phyloP scores from a whole-genome alignment of 2,888 invertebrate genomes.

The Micoletzkya japonica region DNA sequence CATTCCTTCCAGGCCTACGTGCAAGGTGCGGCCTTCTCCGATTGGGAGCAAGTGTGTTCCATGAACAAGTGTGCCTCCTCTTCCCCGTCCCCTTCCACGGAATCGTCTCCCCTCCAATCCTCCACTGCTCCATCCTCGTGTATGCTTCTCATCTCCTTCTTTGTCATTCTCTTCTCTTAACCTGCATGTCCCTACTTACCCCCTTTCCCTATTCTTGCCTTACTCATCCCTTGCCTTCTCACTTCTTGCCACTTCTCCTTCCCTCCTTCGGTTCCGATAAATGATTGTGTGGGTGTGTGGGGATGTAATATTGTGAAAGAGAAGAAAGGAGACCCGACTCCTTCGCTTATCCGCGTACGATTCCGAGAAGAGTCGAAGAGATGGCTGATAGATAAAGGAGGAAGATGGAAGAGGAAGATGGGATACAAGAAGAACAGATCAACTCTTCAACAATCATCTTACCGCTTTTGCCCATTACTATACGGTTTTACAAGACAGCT shows the following conservation, averaged over 20 bases:
- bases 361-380: no score
- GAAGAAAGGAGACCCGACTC: no score
- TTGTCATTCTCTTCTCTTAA: constrained; percentile 4
- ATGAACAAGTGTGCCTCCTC: constrained; percentile 2
- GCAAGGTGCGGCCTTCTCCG: constrained; percentile 9
- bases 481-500: no score
- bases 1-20: constrained; percentile 6
- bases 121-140: constrained; percentile 1
- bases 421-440: no score
- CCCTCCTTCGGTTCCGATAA: not conserved
- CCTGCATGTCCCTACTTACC: not conserved
- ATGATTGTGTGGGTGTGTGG: no score
- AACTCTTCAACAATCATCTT: no score
- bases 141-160: not conserved
- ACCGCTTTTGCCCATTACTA: no score
- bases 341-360: no score
- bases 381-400: no score
- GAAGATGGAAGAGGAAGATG: no score
- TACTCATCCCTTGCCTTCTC: constrained; percentile 1
- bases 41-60: constrained; percentile 20
- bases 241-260: not conserved
- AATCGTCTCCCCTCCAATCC: not conserved
- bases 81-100: not conserved
- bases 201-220: no score
- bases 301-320: no score